These are phyloP conservation scores for Calosoma granatense DNA, from an alignment of 1,140 invertebrate species.

Conservation along the genomic window DNA sequence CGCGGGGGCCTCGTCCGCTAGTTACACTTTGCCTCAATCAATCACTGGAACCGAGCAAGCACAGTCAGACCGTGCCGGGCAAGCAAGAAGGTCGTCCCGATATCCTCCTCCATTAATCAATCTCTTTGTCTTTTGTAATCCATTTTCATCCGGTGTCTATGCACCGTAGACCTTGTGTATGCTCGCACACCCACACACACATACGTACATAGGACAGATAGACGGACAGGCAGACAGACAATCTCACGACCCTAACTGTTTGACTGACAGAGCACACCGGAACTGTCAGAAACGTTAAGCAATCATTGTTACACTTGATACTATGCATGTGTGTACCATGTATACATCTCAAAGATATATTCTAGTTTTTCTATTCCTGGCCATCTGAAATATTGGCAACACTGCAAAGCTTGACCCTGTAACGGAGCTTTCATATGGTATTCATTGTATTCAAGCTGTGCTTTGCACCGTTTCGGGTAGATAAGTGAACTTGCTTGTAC, in stretches of 20 bases:
- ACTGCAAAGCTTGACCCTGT: too few relatives aligned
- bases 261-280: too few relatives aligned
- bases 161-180: background rate
- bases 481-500: too few relatives aligned
- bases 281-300: background rate
- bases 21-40: background rate
- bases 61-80: background rate
- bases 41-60: background rate
- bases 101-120: slow-evolving; percentile 4
- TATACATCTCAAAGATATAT: background rate
- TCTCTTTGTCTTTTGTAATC: slow-evolving; percentile 8
- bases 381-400: too few relatives aligned
- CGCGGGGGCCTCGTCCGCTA: background rate
- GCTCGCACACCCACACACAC: background rate
- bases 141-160: slow-evolving; percentile 7
- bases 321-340: background rate
- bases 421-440: too few relatives aligned
- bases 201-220: background rate
- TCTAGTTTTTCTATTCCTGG: too few relatives aligned
- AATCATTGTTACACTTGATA: background rate
- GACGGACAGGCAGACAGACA: background rate
- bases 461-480: too few relatives aligned
- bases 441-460: too few relatives aligned
- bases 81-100: background rate
- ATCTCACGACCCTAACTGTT: background rate